Evolutionary conservation across 2,113 vertebrate genomes (phyloP), one percentile per base, ranked within the genome.

Genomic region (Calidris pygmaea): DNA sequence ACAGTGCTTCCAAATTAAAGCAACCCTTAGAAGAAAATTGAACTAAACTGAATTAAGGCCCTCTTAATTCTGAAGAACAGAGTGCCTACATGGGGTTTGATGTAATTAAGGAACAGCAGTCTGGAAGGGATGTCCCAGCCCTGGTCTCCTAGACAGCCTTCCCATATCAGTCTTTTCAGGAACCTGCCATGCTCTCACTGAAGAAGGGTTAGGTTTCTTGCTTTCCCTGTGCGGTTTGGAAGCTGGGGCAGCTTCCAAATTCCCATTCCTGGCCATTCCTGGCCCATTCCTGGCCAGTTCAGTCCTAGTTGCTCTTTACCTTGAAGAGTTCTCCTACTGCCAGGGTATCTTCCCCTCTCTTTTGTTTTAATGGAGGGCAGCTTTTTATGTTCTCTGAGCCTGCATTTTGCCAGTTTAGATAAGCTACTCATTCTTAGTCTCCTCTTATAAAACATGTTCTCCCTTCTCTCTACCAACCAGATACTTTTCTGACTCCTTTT

Each of bases 1-100:
- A 96, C 58, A 87, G 85, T 85, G 82, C 84, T 91, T 89, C 77
- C 89, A 96, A 96, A 97, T 97, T 94, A 97, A 94, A 95, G 70
- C 53, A 94, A 76, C 30, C 35, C 87, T 85, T 65, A 65, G 81
- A 94, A 93, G 85, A 91, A 96, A 96, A 97, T 94, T 94, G 94
- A 95, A 83, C 87, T 87, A 91, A 95, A 97, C 87, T 94, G 87
- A 96, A 95, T 96, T 93, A 95, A 91, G 58, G 60, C 87, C 67
- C 66, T 96, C 92, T 93, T 94, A 97, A 97, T 93, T 91, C 89
- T 79, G 39, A 96, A 85, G 62, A 96, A 87, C 87, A 72, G 62
- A 94, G 89, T 76, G 91, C 81, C 74, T 95, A 39, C 87, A 85
- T 41, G 58, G 71, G 43, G 62, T 68, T 85, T 91, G 87, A 93